Conservation (phyloP, 2,797 vertebrate species). For the Malacoraja senta region DNA sequence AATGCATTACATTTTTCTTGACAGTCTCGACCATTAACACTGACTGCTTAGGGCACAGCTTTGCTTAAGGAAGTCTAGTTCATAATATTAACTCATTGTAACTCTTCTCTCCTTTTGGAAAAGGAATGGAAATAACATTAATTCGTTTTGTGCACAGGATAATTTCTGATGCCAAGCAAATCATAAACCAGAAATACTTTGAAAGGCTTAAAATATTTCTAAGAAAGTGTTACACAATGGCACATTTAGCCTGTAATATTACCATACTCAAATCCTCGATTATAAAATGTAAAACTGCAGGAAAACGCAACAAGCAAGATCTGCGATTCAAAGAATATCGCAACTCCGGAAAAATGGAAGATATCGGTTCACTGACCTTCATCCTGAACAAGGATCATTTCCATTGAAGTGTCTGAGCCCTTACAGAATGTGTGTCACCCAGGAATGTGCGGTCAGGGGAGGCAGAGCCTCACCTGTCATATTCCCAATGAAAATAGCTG, state of each 20-base stretch:
- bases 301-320: not conserved
- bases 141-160: not conserved
- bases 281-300: not conserved
- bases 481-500: too few species aligned
- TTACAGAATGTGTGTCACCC: not conserved
- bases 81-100: not conserved
- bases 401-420: not conserved
- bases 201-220: not conserved
- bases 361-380: not conserved
- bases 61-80: not conserved
- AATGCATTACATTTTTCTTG: not conserved
- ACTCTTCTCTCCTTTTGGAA: not conserved
- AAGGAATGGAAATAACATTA: not conserved
- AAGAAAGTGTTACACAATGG: not conserved
- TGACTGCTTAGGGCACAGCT: not conserved
- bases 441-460: too few species aligned
- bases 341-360: not conserved
- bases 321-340: not conserved
- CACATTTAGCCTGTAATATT: not conserved
- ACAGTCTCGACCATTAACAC: not conserved
- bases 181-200: conserved; percentile 5
- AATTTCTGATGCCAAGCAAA: conserved; percentile 13
- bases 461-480: too few species aligned
- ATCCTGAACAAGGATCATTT: not conserved
- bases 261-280: not conserved